Evolutionary conservation across 2,113 vertebrate genomes (phyloP).

Genomic region (Sorex araneus): DNA sequence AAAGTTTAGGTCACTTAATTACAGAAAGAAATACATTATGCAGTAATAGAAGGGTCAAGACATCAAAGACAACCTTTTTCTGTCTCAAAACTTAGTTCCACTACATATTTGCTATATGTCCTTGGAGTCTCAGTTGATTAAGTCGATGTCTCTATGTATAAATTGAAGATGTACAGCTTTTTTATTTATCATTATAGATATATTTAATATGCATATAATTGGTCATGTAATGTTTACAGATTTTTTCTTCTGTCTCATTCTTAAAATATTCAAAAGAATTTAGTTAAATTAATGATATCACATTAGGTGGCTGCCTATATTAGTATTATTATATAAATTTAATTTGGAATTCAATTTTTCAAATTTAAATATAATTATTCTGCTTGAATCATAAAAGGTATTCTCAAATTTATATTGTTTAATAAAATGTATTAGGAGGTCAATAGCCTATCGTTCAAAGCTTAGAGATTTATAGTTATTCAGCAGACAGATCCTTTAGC

Average conservation of each 20-base stretch:
- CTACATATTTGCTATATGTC: background rate
- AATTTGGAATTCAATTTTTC: background rate
- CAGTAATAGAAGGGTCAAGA: slow-evolving; percentile 18
- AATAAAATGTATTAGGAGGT: slow-evolving; percentile 28
- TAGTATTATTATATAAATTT: slow-evolving; percentile 23
- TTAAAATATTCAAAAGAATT: slow-evolving; percentile 20
- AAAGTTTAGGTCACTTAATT: slow-evolving; percentile 57
- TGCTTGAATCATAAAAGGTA: background rate
- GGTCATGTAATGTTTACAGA: background rate
- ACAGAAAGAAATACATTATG: slow-evolving; percentile 9
- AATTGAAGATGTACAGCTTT: slow-evolving; percentile 19
- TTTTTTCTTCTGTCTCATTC: background rate
- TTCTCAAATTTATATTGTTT: slow-evolving; percentile 48
- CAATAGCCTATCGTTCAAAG: background rate
- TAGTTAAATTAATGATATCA: background rate
- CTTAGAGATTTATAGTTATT: slow-evolving; percentile 15
- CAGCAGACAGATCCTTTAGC: background rate
- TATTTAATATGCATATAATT: background rate
- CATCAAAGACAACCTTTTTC: background rate
- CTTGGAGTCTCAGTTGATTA: slow-evolving; percentile 17
- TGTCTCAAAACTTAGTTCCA: background rate
- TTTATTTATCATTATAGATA: background rate
- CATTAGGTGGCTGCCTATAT: background rate
- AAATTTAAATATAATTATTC: background rate
- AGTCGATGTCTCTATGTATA: background rate